phyloP scores from a whole-genome alignment of 2,888 invertebrate species.

The Proisotoma minuta region DNA sequence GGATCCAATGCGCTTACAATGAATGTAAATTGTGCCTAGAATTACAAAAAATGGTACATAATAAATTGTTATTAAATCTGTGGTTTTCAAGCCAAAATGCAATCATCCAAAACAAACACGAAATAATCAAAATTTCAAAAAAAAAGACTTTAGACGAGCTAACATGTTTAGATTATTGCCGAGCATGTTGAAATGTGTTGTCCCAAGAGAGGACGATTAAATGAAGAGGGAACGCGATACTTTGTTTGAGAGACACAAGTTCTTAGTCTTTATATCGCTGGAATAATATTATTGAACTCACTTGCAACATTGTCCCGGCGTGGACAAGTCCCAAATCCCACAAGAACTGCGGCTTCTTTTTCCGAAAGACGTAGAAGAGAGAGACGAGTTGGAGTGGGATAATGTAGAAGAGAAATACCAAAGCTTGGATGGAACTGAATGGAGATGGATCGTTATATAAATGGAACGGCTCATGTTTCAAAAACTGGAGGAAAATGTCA shows the following conservation, averaged over 20 bases:
- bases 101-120: too few relatives aligned
- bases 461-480: slow-evolving; percentile 37
- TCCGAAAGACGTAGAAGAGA: slow-evolving; percentile 19
- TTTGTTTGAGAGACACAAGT: too few relatives aligned
- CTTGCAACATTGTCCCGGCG: slow-evolving; percentile 40
- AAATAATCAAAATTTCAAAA: too few relatives aligned
- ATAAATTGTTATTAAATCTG: too few relatives aligned
- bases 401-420: slow-evolving; percentile 41
- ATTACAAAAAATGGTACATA: slow-evolving; percentile 12
- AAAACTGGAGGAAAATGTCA: slow-evolving; percentile 13
- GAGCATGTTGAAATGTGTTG: background rate
- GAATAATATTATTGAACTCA: too few relatives aligned
- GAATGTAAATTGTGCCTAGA: slow-evolving; percentile 39
- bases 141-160: too few relatives aligned
- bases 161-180: too few relatives aligned
- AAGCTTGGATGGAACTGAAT: slow-evolving; percentile 35
- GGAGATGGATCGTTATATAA: slow-evolving; percentile 38
- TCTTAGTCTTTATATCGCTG: too few relatives aligned
- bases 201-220: background rate
- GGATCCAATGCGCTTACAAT: slow-evolving; percentile 36
- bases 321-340: slow-evolving; percentile 40
- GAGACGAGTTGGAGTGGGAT: slow-evolving; percentile 35
- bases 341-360: slow-evolving; percentile 33
- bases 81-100: too few relatives aligned
- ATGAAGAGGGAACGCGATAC: too few relatives aligned